phyloP scores from a whole-genome alignment of 2,888 invertebrate species.

The Coecobrya sp. region DNA sequence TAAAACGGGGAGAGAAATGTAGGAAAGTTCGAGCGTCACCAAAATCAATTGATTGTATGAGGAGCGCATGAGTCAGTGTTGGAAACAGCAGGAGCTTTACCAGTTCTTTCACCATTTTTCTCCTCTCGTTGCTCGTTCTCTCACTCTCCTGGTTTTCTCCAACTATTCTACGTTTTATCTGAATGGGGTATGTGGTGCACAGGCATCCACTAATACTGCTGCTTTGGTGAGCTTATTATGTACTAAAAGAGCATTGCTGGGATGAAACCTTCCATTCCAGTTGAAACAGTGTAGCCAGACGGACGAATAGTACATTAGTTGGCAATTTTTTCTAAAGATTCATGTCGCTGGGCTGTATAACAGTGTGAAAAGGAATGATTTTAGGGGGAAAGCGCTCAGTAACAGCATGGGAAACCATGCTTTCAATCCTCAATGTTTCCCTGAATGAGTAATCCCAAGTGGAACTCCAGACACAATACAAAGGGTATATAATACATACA shows the following conservation, averaged over 20 bases:
- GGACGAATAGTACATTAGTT: background rate
- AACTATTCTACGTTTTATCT: background rate
- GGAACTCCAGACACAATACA: background rate
- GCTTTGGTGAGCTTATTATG: slow-evolving; percentile 9
- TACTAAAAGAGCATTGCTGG: background rate
- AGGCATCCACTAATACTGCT: background rate
- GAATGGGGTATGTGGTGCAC: background rate
- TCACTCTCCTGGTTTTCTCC: slow-evolving; percentile 23
- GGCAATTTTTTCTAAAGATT: background rate
- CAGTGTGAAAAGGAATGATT: background rate
- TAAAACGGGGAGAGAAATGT: slow-evolving; percentile 42
- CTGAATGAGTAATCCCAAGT: background rate
- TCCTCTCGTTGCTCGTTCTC: background rate
- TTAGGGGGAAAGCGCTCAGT: background rate
- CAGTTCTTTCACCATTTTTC: slow-evolving; percentile 72
- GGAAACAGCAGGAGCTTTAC: slow-evolving; percentile 78
- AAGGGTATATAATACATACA: background rate
- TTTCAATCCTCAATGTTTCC: background rate
- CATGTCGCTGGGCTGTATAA: background rate
- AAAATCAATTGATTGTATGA: slow-evolving; percentile 84
- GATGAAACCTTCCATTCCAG: background rate
- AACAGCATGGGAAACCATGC: background rate
- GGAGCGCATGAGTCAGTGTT: slow-evolving; percentile 82
- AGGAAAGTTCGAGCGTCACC: slow-evolving; percentile 83
- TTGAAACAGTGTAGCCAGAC: slow-evolving; percentile 11